Percentiles rank a stretch among this genome's conserved stretches.
Conservation (phyloP, 2,113 vertebrate species). For the Channa argus region DNA sequence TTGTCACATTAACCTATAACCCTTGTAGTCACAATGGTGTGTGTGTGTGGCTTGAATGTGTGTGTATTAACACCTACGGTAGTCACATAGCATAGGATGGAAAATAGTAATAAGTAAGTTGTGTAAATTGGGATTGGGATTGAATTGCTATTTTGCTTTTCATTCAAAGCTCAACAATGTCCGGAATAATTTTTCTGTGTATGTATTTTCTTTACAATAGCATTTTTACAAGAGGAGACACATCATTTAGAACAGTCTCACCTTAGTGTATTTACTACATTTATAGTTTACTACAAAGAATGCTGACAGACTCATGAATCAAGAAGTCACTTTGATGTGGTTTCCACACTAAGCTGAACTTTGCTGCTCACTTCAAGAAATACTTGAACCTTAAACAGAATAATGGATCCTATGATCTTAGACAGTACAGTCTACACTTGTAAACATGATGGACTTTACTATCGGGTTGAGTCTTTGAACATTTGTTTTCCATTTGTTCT, state of each 20-base stretch:
- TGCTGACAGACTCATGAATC: slow-evolving; percentile 19
- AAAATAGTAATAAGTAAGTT: too few species aligned
- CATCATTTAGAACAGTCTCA: slow-evolving; percentile 5
- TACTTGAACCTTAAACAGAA: slow-evolving; percentile 64
- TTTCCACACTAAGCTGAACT: slow-evolving; percentile 52
- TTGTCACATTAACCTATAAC: slow-evolving; percentile 33
- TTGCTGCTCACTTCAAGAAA: slow-evolving; percentile 57
- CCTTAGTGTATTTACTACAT: slow-evolving; percentile 26
- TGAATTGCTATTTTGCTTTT: too few species aligned
- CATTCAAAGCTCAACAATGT: slow-evolving; percentile 6
- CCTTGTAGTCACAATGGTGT: background rate
- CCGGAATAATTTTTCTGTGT: slow-evolving; percentile 4
- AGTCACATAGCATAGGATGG: background rate
- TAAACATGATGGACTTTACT: slow-evolving; percentile 47
- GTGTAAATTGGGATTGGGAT: background rate
- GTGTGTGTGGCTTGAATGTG: background rate
- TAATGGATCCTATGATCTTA: slow-evolving; percentile 60
- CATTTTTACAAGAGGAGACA: background rate
- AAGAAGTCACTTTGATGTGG: slow-evolving; percentile 57
- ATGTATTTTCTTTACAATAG: slow-evolving; percentile 2
- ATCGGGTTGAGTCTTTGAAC: slow-evolving; percentile 27
- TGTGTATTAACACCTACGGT: background rate
- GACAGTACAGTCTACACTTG: slow-evolving; percentile 44
- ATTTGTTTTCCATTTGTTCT: slow-evolving; percentile 16
- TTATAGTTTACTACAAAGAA: slow-evolving; percentile 32